phyloP scores from a whole-genome alignment of 2,797 vertebrate species.

The Heterohyrax brucei region DNA sequence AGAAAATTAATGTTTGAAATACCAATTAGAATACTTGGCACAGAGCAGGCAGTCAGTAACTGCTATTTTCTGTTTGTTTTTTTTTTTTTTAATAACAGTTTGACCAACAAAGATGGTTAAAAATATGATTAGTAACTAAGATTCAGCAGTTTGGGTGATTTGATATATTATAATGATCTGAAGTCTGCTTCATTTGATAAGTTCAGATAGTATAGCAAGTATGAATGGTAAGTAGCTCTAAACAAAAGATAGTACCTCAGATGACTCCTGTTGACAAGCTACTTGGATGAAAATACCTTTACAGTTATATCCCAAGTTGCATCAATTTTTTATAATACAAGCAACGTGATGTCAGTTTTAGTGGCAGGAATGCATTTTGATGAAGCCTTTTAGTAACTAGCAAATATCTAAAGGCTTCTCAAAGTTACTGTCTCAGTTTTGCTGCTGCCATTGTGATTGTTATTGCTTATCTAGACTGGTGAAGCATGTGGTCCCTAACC shows the following conservation, averaged over 20 bases:
- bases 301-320: background rate
- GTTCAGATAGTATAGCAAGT: background rate
- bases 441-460: background rate
- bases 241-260: background rate
- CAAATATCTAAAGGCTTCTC: background rate
- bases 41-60: background rate
- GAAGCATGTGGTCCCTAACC: background rate
- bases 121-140: constrained; percentile 11
- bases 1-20: constrained; percentile 56
- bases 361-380: too few relatives aligned
- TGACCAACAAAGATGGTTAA: constrained; percentile 19
- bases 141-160: background rate
- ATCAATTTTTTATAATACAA: background rate
- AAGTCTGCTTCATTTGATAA: constrained; percentile 37
- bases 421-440: background rate
- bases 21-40: constrained; percentile 24
- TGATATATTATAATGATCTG: background rate
- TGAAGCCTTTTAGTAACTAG: background rate
- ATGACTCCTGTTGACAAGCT: background rate
- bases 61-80: background rate
- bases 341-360: background rate
- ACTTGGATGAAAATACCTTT: background rate
- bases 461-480: background rate
- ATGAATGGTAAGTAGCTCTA: background rate
- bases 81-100: constrained; percentile 58